phyloP scores from a whole-genome alignment of 1,140 invertebrate species.

The Trachymyrmex cornetzi region DNA sequence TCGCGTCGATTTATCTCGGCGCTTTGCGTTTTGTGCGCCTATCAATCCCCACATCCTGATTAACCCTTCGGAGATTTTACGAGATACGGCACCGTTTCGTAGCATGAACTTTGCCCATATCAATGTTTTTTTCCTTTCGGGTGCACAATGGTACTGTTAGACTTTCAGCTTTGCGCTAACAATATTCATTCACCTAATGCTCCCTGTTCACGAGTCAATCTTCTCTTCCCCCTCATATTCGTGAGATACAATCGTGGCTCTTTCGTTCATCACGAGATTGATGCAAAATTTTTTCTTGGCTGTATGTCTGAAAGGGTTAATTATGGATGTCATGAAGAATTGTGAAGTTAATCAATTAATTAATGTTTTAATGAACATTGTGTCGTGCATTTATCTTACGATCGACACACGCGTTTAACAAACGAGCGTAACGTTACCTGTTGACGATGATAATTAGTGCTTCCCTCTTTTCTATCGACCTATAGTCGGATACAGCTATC shows the following conservation, averaged over 20 bases:
- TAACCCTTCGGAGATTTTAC: constrained; percentile 11
- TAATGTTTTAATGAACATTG: constrained; percentile 8
- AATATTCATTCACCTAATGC: not conserved
- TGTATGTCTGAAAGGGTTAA: constrained; percentile 6
- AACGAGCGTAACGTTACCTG: constrained; percentile 6
- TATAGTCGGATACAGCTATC: not conserved
- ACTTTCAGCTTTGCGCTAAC: not conserved
- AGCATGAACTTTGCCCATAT: constrained; percentile 3
- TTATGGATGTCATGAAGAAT: not conserved
- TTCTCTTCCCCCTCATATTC: not conserved
- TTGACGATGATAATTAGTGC: not conserved
- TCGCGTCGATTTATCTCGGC: constrained; percentile 33
- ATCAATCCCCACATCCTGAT: constrained; percentile 51
- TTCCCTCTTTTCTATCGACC: not conserved
- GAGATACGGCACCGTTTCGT: constrained; percentile 26
- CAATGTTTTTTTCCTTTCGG: not conserved
- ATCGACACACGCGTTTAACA: not conserved
- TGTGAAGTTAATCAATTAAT: constrained; percentile 31
- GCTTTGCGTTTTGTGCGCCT: constrained; percentile 39
- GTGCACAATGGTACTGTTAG: constrained; percentile 25
- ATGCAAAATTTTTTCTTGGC: not conserved
- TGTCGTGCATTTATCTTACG: not conserved
- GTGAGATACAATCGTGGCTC: not conserved
- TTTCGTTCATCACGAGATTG: no score
- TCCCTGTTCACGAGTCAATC: not conserved